Evolutionary conservation across 2,797 vertebrate species (phyloP), one percentile per base, ranked within the genome.

Genomic region (Distichodus sexfasciatus): DNA sequence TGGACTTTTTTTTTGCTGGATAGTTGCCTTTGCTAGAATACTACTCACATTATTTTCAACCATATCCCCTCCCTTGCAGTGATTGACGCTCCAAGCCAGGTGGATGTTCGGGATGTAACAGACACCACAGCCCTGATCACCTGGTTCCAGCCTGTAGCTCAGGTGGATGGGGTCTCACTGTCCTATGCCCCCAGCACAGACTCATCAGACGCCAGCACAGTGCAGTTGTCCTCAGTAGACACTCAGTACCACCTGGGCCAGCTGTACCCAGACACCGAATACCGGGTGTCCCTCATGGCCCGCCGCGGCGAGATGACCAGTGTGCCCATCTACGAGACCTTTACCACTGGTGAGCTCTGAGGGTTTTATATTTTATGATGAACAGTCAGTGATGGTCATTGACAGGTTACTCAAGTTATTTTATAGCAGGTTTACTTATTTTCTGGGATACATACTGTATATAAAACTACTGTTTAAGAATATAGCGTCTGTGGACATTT

Each of bases 91-190:
- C 97, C 97, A 5, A 93, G 93, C 78, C 93, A 96, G 73, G 87
- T 97, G 0, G 91, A 96, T 11, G 91, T 94, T 14, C 94, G 88
- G n/a, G 95, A 99, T 0, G 86, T 98, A 72, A 97, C 94, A 0
- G 97, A 98, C 85, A 94, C 90, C 57, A 96, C 95, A 0, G 96
- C 95, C 0, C 88, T 98, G 47, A 86, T 99, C 82, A 97, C 95
- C 0, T 99, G 97, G 96, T 91, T 90, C 80, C 96, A 94, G 72
- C 95, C 97, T 0, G 81, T 95, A 73, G 95, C 97, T 6, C 85
- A 90, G 47, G 93, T 99, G 0, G 95, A 99, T 0, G 82, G 88
- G 1, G 69, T 98, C 1, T 94, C 89, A 8, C 74, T 99, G 64
- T 93, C 90, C 0, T 99, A 93, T 0, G 93, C 94, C 24, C 92